phyloP scores from a whole-genome alignment of 2,797 vertebrate species.

The Odontamblyopus rebecca region DNA sequence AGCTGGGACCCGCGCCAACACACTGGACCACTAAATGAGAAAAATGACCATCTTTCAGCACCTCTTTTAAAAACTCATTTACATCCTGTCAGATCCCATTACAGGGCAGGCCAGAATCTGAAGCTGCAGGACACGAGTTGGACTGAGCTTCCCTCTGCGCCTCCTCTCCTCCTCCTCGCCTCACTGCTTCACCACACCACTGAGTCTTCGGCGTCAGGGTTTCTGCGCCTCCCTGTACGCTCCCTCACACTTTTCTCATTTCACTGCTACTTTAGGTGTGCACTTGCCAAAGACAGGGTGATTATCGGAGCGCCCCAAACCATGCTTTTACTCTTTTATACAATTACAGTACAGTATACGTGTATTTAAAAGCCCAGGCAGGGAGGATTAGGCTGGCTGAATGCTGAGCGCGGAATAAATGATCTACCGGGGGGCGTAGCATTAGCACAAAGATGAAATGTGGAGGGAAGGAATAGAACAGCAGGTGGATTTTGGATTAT shows the following conservation, averaged over 20 bases:
- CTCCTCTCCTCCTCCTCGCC: constrained; percentile 55
- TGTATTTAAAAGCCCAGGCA: constrained; percentile 62
- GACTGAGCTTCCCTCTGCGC: constrained; percentile 71
- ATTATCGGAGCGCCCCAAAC: constrained; percentile 73
- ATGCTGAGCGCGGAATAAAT: constrained; percentile 72
- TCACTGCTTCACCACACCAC: constrained; percentile 71
- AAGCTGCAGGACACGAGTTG: constrained; percentile 75
- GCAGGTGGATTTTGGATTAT: constrained; percentile 26
- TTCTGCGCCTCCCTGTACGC: constrained; percentile 44
- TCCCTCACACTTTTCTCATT: constrained; percentile 22
- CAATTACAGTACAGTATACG: constrained; percentile 64
- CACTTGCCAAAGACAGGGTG: constrained; percentile 61
- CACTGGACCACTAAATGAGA: constrained; percentile 93
- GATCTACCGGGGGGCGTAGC: constrained; percentile 35
- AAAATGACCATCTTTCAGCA: constrained; percentile 90
- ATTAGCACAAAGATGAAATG: constrained; percentile 15
- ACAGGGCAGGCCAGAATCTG: constrained; percentile 73
- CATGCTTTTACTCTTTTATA: constrained; percentile 64
- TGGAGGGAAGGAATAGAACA: background rate
- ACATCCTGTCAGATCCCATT: constrained; percentile 98
- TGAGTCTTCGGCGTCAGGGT: constrained; percentile 63
- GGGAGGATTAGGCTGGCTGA: constrained; percentile 67
- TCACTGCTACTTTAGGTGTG: constrained; percentile 36
- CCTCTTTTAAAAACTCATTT: constrained; percentile 96
- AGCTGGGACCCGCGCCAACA: constrained; percentile 85